Evolutionary conservation across 2,797 vertebrate genomes (phyloP).

Genomic region (Streptopelia turtur): DNA sequence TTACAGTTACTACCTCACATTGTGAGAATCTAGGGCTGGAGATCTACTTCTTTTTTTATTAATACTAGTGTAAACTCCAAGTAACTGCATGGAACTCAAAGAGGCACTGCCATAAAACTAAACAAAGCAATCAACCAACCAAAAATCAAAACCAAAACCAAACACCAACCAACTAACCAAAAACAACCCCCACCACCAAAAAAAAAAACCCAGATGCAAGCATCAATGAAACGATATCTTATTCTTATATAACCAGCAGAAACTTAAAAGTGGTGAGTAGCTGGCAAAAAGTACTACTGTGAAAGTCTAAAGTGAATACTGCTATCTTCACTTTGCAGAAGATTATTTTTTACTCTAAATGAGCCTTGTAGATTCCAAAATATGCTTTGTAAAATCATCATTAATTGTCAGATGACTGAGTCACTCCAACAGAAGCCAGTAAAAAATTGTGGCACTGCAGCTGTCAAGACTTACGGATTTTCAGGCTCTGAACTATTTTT

Average conservation of each 20-base stretch:
- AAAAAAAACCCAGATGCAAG: not conserved
- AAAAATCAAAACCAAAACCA: no score
- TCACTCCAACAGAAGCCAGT: not conserved
- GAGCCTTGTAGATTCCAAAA: not conserved
- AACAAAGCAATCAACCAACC: no score
- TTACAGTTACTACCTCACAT: not conserved
- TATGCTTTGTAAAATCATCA: not conserved
- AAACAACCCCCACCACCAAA: no score
- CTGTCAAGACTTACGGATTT: not conserved
- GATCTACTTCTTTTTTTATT: not conserved
- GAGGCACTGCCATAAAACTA: not conserved
- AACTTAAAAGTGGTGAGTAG: not conserved
- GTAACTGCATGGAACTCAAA: not conserved
- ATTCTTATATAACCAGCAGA: not conserved
- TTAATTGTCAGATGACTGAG: not conserved
- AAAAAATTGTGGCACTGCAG: not conserved
- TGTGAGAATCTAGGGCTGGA: not conserved
- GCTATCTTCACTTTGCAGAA: not conserved
- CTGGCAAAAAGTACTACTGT: not conserved
- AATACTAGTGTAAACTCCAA: not conserved
- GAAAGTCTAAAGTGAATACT: not conserved
- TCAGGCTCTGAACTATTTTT: not conserved
- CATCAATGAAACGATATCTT: not conserved
- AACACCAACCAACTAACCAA: no score
- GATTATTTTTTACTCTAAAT: not conserved